phyloP scores from a whole-genome alignment of 2,888 invertebrate genomes.

The Athalia cordata region DNA sequence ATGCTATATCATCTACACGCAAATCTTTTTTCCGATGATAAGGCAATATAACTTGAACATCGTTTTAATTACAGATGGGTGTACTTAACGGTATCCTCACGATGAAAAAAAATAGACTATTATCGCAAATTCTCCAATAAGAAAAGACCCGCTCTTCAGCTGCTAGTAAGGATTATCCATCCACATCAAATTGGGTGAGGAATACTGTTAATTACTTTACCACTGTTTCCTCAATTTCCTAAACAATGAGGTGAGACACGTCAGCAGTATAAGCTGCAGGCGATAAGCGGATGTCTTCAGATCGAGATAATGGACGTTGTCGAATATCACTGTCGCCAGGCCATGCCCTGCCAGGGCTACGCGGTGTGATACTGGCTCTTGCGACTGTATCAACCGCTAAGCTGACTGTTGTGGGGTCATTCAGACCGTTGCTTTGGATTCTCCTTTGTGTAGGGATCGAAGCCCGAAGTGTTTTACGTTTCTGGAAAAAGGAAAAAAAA shows the following conservation, averaged over 20 bases:
- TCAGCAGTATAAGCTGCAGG: constrained; percentile 86
- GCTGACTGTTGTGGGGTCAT: constrained; percentile 87
- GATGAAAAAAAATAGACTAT: too few species aligned
- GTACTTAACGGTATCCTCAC: too few species aligned
- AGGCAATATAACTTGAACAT: too few species aligned
- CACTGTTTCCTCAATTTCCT: constrained; percentile 56
- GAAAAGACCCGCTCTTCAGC: too few species aligned
- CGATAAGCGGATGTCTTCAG: constrained; percentile 74
- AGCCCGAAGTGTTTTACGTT: constrained; percentile 89
- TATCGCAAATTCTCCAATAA: too few species aligned
- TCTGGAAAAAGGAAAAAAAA: constrained; percentile 78
- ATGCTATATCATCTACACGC: too few species aligned
- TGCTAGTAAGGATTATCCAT: too few species aligned
- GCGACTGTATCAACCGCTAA: constrained; percentile 82
- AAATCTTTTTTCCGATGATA: too few species aligned
- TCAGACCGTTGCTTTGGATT: constrained; percentile 86
- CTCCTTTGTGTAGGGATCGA: constrained; percentile 86
- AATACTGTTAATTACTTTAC: too few species aligned
- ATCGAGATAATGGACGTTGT: constrained; percentile 77
- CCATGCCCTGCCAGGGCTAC: constrained; percentile 81
- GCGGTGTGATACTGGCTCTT: constrained; percentile 69
- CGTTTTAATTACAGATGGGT: too few species aligned
- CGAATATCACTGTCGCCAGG: constrained; percentile 79
- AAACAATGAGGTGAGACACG: constrained; percentile 88
- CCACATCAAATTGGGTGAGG: too few species aligned